Evolutionary conservation across 2,797 vertebrate species (phyloP).

Genomic region (Galaxias olidus): DNA sequence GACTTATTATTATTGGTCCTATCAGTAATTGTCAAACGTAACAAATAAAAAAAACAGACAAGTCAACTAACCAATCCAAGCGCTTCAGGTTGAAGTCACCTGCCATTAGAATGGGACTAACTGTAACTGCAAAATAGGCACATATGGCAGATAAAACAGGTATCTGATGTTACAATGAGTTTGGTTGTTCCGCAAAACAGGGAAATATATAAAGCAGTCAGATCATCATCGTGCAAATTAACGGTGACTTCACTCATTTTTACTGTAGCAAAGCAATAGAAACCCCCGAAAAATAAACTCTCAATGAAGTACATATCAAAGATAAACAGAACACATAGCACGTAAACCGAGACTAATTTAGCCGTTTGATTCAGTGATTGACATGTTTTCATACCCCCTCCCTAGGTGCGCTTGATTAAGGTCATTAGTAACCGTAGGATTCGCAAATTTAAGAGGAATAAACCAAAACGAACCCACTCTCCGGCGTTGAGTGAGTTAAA

Average conservation of each 20-base stretch:
- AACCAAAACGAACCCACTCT: neutral
- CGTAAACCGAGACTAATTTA: conserved; percentile 6
- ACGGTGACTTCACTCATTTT: conserved; percentile 21
- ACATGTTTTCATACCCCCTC: too few relatives aligned
- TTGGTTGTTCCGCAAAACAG: neutral
- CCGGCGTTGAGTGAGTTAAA: neutral
- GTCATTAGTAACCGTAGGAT: too few relatives aligned
- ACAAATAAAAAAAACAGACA: conserved; percentile 26
- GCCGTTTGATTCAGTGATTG: neutral
- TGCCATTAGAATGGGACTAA: conserved; percentile 20
- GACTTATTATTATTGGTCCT: too few relatives aligned
- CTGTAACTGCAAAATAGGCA: conserved; percentile 67
- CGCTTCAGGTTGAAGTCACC: neutral
- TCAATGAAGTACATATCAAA: neutral
- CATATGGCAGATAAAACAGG: conserved; percentile 62
- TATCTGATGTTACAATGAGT: conserved; percentile 32
- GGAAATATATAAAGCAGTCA: conserved; percentile 13
- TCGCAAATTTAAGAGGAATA: too few relatives aligned
- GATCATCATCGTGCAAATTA: conserved; percentile 45
- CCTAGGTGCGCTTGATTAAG: too few relatives aligned
- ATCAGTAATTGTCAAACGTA: conserved; percentile 20
- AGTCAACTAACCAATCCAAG: conserved; percentile 25
- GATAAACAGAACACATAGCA: conserved; percentile 11
- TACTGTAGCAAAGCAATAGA: neutral
- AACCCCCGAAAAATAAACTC: neutral